Base-by-base conservation (phyloP, 1,140 invertebrate genomes). In the Aphelenchoides besseyi region DNA sequence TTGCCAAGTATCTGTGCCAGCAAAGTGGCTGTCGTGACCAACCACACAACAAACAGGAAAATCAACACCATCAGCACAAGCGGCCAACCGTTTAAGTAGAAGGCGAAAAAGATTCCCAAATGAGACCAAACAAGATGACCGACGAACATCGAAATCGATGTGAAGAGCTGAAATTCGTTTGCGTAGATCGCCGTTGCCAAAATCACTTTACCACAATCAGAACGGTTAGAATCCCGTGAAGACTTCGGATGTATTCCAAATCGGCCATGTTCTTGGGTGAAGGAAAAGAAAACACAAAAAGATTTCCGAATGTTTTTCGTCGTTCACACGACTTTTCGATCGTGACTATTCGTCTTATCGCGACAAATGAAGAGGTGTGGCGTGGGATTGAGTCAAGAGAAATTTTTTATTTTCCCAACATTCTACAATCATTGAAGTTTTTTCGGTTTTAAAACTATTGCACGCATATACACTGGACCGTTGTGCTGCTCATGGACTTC, bases 221-320 rank as follows among this genome's bases (percentile, higher is more conserved):
- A 16, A 48, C 2, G 63, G 16, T 61, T n/a, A 61, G 32, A 66
- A 66, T 41, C 32, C 63, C 63, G 32, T 66, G 63, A 23, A 66
- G 12, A 54, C 16, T 18, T 3, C 32, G 0, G 16, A 66, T 16
- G 32, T 66, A 66, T 29, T 66, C 63, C 18, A 41, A 23, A 23
- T 48, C 41, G 41, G 41, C 41, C 41, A 48, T 48, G 12, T 48
- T 48, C n/a, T n/a, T n/a, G n/a, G n/a, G n/a, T n/a, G n/a, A n/a
- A n/a, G n/a, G n/a, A n/a, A n/a, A n/a, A n/a, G n/a, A n/a, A n/a
- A n/a, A n/a, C n/a, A n/a, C n/a, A n/a, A n/a, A n/a, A n/a, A n/a
- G n/a, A n/a, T n/a, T n/a, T n/a, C n/a, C n/a, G n/a, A n/a, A n/a
- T n/a, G n/a, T n/a, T n/a, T n/a, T n/a, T n/a, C n/a, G n/a, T n/a